phyloP scores from a whole-genome alignment of 2,113 vertebrate species.

The Myiopsitta monachus region DNA sequence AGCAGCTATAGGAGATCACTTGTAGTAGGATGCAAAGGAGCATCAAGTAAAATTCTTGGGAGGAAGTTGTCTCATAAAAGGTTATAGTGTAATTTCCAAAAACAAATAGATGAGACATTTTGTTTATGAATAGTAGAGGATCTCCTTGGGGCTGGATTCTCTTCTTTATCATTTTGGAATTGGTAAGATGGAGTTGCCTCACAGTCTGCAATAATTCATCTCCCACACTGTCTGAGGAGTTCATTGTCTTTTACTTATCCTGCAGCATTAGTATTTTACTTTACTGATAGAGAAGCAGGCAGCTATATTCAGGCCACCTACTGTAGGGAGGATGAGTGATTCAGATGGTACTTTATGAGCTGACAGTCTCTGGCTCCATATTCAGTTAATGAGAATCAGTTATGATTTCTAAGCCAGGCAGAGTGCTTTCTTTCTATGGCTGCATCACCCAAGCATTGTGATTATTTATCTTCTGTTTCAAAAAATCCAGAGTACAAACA shows the following conservation, averaged over 20 bases:
- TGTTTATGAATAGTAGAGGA: background rate
- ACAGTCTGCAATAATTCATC: background rate
- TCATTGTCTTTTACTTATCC: background rate
- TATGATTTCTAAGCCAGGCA: background rate
- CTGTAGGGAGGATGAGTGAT: background rate
- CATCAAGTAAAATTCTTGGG: background rate
- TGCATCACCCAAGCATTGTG: background rate
- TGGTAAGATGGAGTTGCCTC: background rate
- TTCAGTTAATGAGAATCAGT: background rate
- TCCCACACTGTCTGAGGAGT: background rate
- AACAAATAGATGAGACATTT: background rate
- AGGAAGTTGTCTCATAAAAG: background rate
- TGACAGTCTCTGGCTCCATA: background rate
- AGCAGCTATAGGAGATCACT: background rate
- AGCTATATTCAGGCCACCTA: background rate
- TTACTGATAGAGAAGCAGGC: background rate
- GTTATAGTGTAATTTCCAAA: background rate
- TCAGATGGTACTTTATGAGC: conserved; percentile 1
- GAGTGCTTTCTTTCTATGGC: background rate
- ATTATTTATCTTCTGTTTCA: background rate
- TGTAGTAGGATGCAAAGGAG: background rate
- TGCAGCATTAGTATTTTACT: conserved; percentile 1
- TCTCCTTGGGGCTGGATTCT: background rate
- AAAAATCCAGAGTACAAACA: background rate
- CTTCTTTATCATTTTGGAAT: background rate